These are phyloP conservation scores for Carabus problematicus DNA, from an alignment of 2,888 invertebrate genomes.

Conservation along the genomic window DNA sequence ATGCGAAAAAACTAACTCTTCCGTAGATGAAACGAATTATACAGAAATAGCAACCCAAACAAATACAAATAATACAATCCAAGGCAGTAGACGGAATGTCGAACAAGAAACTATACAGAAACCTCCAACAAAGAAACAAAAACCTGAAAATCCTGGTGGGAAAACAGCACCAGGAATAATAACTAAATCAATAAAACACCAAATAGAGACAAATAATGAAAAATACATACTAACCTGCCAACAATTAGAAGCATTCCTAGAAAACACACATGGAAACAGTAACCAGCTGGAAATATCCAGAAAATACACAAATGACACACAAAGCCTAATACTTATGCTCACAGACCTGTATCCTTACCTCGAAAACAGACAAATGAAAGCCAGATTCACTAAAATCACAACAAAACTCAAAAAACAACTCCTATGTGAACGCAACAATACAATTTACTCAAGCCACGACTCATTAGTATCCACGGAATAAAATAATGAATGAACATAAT, in stretches of 20 bases:
- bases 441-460: conserved; percentile 7
- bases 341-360: conserved; percentile 22
- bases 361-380: conserved; percentile 31
- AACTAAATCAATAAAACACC: not conserved
- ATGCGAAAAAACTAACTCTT: conserved; percentile 40
- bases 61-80: conserved; percentile 1
- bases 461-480: conserved; percentile 3
- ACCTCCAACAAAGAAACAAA: not conserved
- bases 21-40: not conserved
- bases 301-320: conserved; percentile 27
- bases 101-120: conserved; percentile 2
- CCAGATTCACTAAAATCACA: conserved; percentile 30
- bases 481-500: conserved; percentile 32
- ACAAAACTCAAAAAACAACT: conserved; percentile 34
- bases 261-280: not conserved
- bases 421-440: not conserved
- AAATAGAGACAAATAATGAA: conserved; percentile 14
- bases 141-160: not conserved
- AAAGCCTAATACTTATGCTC: conserved; percentile 32
- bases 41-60: conserved; percentile 15
- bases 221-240: conserved; percentile 13
- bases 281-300: conserved; percentile 2
- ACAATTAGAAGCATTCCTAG: not conserved
- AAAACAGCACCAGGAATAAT: conserved; percentile 1
- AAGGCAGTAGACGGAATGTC: conserved; percentile 2